Percentiles rank a stretch among this genome's conserved stretches.
These are phyloP conservation scores for Clarias magur DNA, from an alignment of 2,113 vertebrate species.

Conservation along the genomic window DNA sequence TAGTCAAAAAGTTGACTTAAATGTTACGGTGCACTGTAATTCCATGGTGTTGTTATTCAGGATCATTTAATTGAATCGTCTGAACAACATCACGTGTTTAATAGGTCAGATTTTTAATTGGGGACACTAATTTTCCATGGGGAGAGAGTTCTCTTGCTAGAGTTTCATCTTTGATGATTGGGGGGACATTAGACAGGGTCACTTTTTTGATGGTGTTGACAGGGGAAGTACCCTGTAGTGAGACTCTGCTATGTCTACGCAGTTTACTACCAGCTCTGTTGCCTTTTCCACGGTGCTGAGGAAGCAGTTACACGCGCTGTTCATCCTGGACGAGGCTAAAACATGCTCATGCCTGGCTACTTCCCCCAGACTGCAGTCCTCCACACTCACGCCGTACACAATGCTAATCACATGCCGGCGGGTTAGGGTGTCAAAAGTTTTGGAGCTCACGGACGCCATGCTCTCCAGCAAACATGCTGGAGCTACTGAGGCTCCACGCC, in stretches of 20 bases:
- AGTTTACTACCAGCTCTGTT: neutral
- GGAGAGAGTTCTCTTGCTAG: too few species aligned
- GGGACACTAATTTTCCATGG: too few species aligned
- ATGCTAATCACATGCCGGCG: neutral
- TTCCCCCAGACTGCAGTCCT: neutral
- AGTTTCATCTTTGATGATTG: too few species aligned
- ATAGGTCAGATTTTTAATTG: too few species aligned
- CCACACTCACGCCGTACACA: neutral
- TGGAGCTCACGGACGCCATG: neutral
- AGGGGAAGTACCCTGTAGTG: neutral
- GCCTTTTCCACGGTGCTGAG: neutral
- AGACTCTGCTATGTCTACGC: neutral
- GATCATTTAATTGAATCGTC: too few species aligned
- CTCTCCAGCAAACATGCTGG: neutral
- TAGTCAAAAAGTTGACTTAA: too few species aligned
- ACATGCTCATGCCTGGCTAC: neutral
- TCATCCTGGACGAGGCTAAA: neutral
- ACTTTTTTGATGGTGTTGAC: neutral
- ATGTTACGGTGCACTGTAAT: too few species aligned
- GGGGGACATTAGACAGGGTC: neutral
- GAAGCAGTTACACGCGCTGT: neutral
- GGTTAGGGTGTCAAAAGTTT: neutral
- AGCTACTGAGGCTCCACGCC: neutral
- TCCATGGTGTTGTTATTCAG: too few species aligned
- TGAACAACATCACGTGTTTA: too few species aligned